Evolutionary conservation across 2,888 invertebrate species (phyloP).

Genomic region (Ecliptopera silaceata): DNA sequence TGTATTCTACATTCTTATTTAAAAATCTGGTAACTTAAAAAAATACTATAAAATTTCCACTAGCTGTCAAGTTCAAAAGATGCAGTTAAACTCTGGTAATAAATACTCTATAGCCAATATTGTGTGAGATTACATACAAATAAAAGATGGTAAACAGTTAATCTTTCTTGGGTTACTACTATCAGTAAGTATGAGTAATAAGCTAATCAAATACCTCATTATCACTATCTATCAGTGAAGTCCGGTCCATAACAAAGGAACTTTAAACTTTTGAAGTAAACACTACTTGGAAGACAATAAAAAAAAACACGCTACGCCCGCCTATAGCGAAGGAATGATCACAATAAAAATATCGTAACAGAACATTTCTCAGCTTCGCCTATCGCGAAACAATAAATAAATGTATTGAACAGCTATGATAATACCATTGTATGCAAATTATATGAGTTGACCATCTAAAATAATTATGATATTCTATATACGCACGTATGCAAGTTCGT

Average conservation of each 20-base stretch:
- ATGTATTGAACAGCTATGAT: conserved; percentile 57
- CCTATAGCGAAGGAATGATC: conserved; percentile 41
- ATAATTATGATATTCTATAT: conserved; percentile 53
- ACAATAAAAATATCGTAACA: conserved; percentile 28
- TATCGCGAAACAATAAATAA: conserved; percentile 38
- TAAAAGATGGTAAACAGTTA: conserved; percentile 3
- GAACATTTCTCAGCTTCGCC: conserved; percentile 42
- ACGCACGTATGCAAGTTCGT: conserved; percentile 55
- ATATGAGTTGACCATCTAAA: conserved; percentile 60
- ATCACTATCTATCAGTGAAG: conserved; percentile 61
- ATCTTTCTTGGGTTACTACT: not conserved
- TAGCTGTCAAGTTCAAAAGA: too few species aligned
- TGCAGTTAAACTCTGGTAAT: not conserved
- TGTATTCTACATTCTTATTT: conserved; percentile 35
- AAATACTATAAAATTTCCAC: too few species aligned
- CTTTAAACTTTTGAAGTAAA: conserved; percentile 29
- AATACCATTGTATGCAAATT: conserved; percentile 76
- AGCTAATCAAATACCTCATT: conserved; percentile 54
- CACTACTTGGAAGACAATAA: conserved; percentile 16
- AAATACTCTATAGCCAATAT: not conserved
- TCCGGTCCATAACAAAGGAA: conserved; percentile 57
- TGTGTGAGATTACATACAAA: not conserved
- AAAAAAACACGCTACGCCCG: conserved; percentile 31
- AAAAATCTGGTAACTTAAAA: too few species aligned
- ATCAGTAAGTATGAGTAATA: conserved; percentile 11